Base-by-base conservation (phyloP, 2,113 vertebrate species). In the Felis chaus region DNA sequence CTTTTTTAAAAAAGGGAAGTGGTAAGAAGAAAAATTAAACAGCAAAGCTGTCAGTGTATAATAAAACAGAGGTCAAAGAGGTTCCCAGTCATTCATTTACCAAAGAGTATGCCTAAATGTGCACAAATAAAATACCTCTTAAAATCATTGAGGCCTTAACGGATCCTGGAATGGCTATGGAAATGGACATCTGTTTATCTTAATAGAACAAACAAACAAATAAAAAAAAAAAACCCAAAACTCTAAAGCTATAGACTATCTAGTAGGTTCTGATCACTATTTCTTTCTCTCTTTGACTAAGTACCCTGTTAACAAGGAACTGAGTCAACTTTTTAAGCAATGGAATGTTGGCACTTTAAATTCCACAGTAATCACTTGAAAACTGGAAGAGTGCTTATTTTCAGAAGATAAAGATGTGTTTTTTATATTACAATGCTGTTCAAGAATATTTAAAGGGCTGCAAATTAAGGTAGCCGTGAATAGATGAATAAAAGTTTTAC, bases 401-500 rank as follows among this genome's bases (percentile, higher is more conserved):
- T 97, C 76, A 88, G 15, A 91, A 95, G 41, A 48, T 57, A 90
- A 84, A 68, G 50, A 66, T 78, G 5, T 61, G 16, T 31, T 61
- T 90, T 57, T 80, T 87, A 76, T 78, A 53, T 65, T 84, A 89
- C 36, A 84, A 92, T 23, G 15, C 55, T 74, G 23, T 36, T 91
- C 18, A 65, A 90, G n/a, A 92, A 53, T 53, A 66, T 94, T 88
- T 74, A 93, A 48, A 48, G 33, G 21, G 15, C 31, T 76, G 80
- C 50, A 96, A 79, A 94, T 92, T 81, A 89, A 93, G 11, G 53
- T 23, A 85, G 29, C 31, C 61, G 92, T 65, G 69, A 90, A 88
- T 61, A 94, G 94, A 87, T 84, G 4, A 79, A 95, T 81, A 90
- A 94, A 80, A 74, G 11, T 96, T 94, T 81, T 89, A 98, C 21